These are phyloP conservation scores for Drosophila azteca DNA, from an alignment of 1,140 invertebrate species.

Conservation along the genomic window DNA sequence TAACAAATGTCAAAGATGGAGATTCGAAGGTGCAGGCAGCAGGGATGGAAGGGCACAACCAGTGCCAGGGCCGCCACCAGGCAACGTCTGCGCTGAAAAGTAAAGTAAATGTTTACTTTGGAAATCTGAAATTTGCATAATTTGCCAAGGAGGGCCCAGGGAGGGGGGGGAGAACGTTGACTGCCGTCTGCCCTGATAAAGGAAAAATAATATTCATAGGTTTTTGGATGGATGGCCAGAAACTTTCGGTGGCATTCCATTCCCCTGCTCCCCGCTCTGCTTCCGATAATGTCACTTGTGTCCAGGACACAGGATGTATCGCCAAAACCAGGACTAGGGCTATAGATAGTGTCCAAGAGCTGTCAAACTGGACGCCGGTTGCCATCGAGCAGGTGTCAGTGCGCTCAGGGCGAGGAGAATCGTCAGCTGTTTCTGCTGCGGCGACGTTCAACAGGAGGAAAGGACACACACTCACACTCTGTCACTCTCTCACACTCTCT, in stretches of 20 bases:
- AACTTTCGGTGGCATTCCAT: too few relatives aligned
- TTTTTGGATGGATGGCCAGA: conserved; percentile 20
- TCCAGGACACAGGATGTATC: conserved; percentile 5
- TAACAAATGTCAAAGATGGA: conserved; percentile 65
- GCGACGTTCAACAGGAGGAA: conserved; percentile 64
- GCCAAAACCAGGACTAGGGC: neutral
- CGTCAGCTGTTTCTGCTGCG: conserved; percentile 43
- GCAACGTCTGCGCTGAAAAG: conserved; percentile 69
- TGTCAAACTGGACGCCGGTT: conserved; percentile 78
- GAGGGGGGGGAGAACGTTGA: conserved; percentile 2
- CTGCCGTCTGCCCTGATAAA: conserved; percentile 56
- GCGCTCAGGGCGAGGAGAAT: conserved; percentile 7
- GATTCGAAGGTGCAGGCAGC: conserved; percentile 1
- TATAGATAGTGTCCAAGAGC: conserved; percentile 56
- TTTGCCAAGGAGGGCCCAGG: conserved; percentile 63
- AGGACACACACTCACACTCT: conserved; percentile 23
- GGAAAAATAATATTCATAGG: conserved; percentile 67
- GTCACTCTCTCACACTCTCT: neutral
- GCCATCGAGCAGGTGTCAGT: conserved; percentile 61
- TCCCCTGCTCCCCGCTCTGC: conserved; percentile 3
- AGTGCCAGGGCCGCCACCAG: conserved; percentile 20
- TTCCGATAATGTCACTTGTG: conserved; percentile 68
- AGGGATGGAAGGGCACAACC: conserved; percentile 4
- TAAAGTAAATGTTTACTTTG: conserved; percentile 83
- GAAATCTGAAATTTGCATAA: conserved; percentile 82